These are phyloP conservation scores for Drosophila algonquin DNA, from an alignment of 2,888 invertebrate species.

Conservation along the genomic window DNA sequence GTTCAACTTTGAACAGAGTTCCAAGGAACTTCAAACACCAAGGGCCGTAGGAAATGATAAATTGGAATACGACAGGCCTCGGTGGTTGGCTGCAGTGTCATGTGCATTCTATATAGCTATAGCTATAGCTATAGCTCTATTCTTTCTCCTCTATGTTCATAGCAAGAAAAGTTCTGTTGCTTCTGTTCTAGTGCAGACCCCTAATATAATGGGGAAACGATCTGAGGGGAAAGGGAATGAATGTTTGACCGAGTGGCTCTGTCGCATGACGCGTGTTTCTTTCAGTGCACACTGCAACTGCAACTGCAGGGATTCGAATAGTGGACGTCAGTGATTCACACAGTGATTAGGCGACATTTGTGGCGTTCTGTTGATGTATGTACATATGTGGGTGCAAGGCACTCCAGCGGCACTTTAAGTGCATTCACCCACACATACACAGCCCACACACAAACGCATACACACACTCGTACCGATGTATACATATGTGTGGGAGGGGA, in stretches of 20 bases:
- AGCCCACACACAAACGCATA: neutral
- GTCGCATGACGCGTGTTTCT: neutral
- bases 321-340: neutral
- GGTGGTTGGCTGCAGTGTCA: no score
- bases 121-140: no score
- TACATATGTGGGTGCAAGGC: slow-evolving; percentile 29
- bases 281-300: neutral
- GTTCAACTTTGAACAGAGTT: neutral
- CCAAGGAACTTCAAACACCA: neutral
- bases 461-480: slow-evolving; percentile 1
- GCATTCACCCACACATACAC: slow-evolving; percentile 1
- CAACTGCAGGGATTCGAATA: neutral
- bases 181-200: no score
- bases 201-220: no score
- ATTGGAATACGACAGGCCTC: no score
- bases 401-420: neutral
- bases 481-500: no score
- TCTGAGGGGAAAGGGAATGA: no score
- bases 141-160: no score
- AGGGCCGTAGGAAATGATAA: no score
- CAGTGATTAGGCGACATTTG: slow-evolving; percentile 18
- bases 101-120: no score
- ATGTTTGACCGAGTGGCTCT: neutral
- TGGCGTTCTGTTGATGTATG: slow-evolving; percentile 21
- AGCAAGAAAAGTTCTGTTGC: no score